phyloP scores from a whole-genome alignment of 2,113 vertebrate genomes.

The Canis aureus region DNA sequence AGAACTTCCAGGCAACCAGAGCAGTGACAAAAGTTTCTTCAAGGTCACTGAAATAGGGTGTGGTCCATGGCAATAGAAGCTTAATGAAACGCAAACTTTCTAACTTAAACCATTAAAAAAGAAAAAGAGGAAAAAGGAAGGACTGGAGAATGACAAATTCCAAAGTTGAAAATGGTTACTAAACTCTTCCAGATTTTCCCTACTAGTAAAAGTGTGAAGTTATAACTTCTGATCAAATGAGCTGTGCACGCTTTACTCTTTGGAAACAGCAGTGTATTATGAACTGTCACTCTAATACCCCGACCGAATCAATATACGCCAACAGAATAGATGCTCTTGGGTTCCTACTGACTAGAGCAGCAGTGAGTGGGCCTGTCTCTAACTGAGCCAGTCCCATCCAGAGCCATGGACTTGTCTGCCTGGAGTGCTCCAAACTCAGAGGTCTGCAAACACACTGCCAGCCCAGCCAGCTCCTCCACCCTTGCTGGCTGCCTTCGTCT shows the following conservation, averaged over 20 bases:
- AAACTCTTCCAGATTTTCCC: conserved; percentile 60
- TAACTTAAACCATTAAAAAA: not conserved
- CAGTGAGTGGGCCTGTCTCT: not conserved
- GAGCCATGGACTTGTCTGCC: not conserved
- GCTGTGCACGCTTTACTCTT: not conserved
- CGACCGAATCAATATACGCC: not conserved
- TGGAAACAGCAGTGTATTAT: not conserved
- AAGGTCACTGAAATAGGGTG: not conserved
- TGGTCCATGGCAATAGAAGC: not conserved
- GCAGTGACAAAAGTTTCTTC: not conserved
- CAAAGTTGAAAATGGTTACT: conserved; percentile 36
- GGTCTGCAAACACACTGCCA: not conserved
- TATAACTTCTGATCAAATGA: not conserved
- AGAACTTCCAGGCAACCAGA: not conserved
- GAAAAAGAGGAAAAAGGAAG: not conserved
- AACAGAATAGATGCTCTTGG: not conserved
- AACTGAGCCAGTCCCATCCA: not conserved
- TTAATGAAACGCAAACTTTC: conserved; percentile 39
- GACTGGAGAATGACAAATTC: conserved; percentile 57
- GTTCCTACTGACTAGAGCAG: not conserved
- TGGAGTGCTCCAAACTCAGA: not conserved
- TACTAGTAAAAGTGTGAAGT: conserved; percentile 39
- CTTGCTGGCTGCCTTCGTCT: not conserved
- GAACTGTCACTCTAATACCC: not conserved
- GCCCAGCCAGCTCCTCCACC: not conserved